Evolutionary conservation across 2,888 invertebrate genomes (phyloP), one percentile per base, ranked within the genome.

Genomic region (Troides helena): DNA sequence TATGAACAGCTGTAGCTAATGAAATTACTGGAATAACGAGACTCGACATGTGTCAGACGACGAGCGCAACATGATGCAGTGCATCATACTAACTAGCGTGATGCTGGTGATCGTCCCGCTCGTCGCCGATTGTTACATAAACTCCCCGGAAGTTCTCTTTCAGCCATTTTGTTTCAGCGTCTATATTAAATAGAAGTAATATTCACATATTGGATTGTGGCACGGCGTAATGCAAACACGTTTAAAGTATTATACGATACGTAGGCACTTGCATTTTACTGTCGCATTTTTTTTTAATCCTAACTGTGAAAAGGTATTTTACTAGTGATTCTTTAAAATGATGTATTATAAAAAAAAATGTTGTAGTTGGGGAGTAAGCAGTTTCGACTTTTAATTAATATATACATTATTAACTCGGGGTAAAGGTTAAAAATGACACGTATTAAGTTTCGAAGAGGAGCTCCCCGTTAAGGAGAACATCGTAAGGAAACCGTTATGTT

Each of bases 351-450:
- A 21, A 62, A 21, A 21, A 21, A 83, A 86, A 81, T 79, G 7
- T 67, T 85, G 86, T 90, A 90, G 90, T 82, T 87, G 85, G 43
- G 87, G 89, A 88, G 91, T 90, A 87, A 89, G 89, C 90, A 89
- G 90, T 84, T 53, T 59, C 43, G 10, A 8, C 1, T 39, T 39
- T 39, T 39, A 39, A 39, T 39, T 10, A 39, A 7, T 39, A 39
- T 39, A 39, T 39, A 10, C 1, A 10, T 39, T 39, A 10, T 39
- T 39, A 39, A 7, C 39, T 39, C 10, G 39, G 30, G 4, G 30
- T 30, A 30, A 30, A 30, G 3, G 5, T 30, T 30, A 30, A 30
- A 30, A 0, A 30, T 30, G 30, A 30, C 5, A 30, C 30, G 30
- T 30, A 30, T 30, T 30, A 5, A 25, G 25, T 30, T 30, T 10